Percentiles rank a stretch among this genome's conserved stretches.
Evolutionary conservation across 2,113 vertebrate genomes (phyloP).

Genomic region (Albula glossodonta): DNA sequence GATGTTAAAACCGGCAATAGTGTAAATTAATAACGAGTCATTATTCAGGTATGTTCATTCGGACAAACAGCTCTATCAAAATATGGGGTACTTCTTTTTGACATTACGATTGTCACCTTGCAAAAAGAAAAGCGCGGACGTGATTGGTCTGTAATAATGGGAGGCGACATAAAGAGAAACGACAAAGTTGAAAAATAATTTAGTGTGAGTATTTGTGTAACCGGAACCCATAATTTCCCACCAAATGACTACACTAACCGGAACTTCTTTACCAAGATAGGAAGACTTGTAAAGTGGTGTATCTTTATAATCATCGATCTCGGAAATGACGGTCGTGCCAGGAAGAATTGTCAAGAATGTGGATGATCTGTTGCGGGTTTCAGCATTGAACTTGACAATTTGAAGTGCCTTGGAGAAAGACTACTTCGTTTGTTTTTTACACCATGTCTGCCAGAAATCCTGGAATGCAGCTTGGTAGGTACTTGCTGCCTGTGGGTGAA

Average conservation of each 20-base stretch:
- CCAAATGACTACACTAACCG: not conserved
- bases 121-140: too few species aligned
- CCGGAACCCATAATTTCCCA: too few species aligned
- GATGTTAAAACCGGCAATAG: too few species aligned
- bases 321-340: not conserved
- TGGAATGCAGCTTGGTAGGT: slow-evolving; percentile 51
- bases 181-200: too few species aligned
- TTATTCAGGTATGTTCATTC: too few species aligned
- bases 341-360: slow-evolving; percentile 13
- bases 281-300: not conserved
- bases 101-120: too few species aligned
- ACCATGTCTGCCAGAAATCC: slow-evolving; percentile 53
- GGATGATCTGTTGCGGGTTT: not conserved
- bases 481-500: not conserved
- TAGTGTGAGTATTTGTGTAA: too few species aligned
- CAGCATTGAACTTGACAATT: not conserved
- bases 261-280: not conserved
- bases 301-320: not conserved
- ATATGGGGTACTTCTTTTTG: too few species aligned
- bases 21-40: too few species aligned
- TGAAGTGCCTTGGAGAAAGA: not conserved
- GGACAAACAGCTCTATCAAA: too few species aligned
- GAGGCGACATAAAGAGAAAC: too few species aligned
- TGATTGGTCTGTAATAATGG: too few species aligned
- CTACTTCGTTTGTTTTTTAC: not conserved